Evolutionary conservation across 2,888 invertebrate genomes (phyloP), one percentile per base, ranked within the genome.

Genomic region (Caenorhabditis sinica): DNA sequence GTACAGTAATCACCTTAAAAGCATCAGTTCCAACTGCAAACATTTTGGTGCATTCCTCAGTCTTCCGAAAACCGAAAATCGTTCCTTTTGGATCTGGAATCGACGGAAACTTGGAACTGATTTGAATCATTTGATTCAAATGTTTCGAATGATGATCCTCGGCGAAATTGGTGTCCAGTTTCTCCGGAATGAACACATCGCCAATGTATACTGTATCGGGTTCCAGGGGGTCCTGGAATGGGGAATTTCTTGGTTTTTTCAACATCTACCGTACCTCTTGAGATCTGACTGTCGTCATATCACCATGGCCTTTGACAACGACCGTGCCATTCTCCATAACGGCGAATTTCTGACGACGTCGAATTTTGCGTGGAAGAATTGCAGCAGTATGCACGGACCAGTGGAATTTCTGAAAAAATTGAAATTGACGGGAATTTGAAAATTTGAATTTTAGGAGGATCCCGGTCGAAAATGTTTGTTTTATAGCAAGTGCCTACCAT

Each of bases 321-420:
- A 13, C 56, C 25, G 25, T 56, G 3, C 56, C 56, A 25, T 56
- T 56, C 56, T 25, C 56, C 25, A 56, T 23, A 4, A 56, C 13
- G 13, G 56, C 56, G 56, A 56, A 56, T n/a, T 56, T 56, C 6
- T 20, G 49, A 20, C 2, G 23, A 5, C 56, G 56, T 6, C 13
- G 25, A 23, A 56, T 56, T 11, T 25, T 1, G 25, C 56, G 56
- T 15, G 56, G 56, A n/a, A 23, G 25, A 13, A 56, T 6, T 2
- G 56, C 3, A 1, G 23, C 13, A 5, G 23, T 25, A 4, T 23
- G 25, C 25, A 25, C 56, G 9, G 23, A 15, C 56, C 56, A 56
- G 56, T 56, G 56, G 13, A 25, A 56, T n/a, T 56, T 56, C 56
- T 56, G 56, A 56, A 56, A 25, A 49, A 49, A 9, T 40, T 40